A percentile compares a stretch with the other conserved stretches of the same genome.
These are phyloP conservation scores for Agrotis puta DNA, from an alignment of 2,888 invertebrate genomes.

Conservation along the genomic window DNA sequence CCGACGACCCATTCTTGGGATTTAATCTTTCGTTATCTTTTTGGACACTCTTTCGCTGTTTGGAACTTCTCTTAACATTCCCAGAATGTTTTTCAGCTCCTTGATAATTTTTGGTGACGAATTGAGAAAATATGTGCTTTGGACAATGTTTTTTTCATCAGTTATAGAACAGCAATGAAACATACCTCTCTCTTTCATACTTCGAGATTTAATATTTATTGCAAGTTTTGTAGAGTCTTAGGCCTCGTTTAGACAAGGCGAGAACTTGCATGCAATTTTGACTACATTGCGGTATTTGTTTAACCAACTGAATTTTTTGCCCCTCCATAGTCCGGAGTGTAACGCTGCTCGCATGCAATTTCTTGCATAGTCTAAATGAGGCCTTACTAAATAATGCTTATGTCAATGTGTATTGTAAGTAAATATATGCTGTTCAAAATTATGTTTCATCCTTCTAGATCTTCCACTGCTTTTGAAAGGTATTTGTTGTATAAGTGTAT, in stretches of 20 bases:
- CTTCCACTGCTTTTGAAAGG: neutral
- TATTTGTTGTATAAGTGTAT: neutral
- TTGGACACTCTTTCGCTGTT: neutral
- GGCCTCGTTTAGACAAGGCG: too few species aligned
- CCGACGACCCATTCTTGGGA: constrained; percentile 2
- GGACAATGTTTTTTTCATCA: too few species aligned
- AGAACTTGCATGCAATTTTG: too few species aligned
- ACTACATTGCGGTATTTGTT: too few species aligned
- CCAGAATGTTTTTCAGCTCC: neutral
- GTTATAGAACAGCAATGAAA: too few species aligned
- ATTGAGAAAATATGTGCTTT: constrained; percentile 7
- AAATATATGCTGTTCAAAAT: neutral
- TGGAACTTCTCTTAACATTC: constrained; percentile 29
- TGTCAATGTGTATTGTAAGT: too few species aligned
- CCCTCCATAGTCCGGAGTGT: too few species aligned
- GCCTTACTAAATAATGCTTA: neutral
- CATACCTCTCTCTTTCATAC: too few species aligned
- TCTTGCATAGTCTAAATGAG: too few species aligned
- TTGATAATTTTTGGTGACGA: constrained; percentile 5
- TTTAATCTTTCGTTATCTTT: constrained; percentile 19
- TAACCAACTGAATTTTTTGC: too few species aligned
- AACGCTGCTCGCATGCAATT: too few species aligned
- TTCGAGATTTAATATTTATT: neutral
- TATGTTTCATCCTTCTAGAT: neutral
- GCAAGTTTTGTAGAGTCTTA: neutral